phyloP scores from a whole-genome alignment of 2,797 vertebrate genomes.

The Epinephelus coioides region DNA sequence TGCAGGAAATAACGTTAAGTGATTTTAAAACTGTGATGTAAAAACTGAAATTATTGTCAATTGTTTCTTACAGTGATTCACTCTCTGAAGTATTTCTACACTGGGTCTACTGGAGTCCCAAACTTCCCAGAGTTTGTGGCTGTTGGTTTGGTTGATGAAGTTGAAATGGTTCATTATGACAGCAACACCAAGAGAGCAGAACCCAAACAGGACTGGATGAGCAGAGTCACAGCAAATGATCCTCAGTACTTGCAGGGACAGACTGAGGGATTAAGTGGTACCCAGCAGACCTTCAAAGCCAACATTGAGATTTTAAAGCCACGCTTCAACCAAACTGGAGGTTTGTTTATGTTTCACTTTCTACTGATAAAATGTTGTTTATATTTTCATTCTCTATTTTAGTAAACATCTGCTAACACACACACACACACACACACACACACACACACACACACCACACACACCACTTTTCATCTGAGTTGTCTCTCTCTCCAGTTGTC shows the following conservation, averaged over 20 bases:
- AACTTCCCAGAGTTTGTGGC: conserved; percentile 64
- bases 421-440: too few relatives aligned
- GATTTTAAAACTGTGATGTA: not conserved
- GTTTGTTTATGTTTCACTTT: too few relatives aligned
- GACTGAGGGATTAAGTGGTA: rapidly evolving
- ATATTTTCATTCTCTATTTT: too few relatives aligned
- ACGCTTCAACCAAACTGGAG: conserved; percentile 65
- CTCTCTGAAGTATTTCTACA: conserved; percentile 60
- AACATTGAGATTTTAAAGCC: rapidly evolving
- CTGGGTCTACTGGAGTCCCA: conserved; percentile 31
- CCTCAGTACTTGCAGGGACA: rapidly evolving
- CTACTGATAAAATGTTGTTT: not conserved
- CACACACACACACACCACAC: too few relatives aligned
- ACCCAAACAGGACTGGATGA: too few relatives aligned
- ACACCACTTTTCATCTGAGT: too few relatives aligned
- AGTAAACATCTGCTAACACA: too few relatives aligned
- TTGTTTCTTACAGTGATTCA: conserved; percentile 55
- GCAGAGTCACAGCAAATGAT: too few relatives aligned
- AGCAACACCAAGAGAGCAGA: rapidly evolving
- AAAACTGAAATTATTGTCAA: not conserved
- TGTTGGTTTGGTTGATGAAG: conserved; percentile 62
- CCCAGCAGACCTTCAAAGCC: rapidly evolving
- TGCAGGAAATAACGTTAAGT: not conserved
- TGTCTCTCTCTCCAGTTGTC: too few relatives aligned
- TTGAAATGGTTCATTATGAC: rapidly evolving